A percentile compares a stretch with the other conserved stretches of the same genome.
These are phyloP conservation scores for Acleris emargana DNA, from an alignment of 2,888 invertebrate species.

Conservation along the genomic window DNA sequence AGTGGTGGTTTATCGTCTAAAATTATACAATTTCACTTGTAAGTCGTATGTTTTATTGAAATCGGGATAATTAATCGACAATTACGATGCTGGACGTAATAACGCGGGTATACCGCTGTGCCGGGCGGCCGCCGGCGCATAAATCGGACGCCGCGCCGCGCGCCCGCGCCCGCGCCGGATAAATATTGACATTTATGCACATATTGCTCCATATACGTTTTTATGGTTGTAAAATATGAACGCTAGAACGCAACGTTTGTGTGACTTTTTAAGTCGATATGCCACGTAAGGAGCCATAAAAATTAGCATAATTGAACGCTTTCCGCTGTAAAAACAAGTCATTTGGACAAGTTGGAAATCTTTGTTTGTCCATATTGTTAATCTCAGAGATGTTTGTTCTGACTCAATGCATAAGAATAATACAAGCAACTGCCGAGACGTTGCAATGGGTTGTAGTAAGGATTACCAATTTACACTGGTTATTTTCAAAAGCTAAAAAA, in stretches of 20 bases:
- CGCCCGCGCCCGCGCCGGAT: conserved; percentile 50
- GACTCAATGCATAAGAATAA: conserved; percentile 12
- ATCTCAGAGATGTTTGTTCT: neutral
- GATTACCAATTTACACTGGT: too few species aligned
- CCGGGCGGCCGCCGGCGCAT: conserved; percentile 59
- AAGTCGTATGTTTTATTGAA: conserved; percentile 80
- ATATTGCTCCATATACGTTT: conserved; percentile 83
- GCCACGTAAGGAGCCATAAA: conserved; percentile 72
- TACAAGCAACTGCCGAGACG: neutral
- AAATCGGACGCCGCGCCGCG: conserved; percentile 62
- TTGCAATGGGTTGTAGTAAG: neutral
- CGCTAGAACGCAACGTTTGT: conserved; percentile 66
- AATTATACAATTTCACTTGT: conserved; percentile 79
- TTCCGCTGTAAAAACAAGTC: conserved; percentile 69
- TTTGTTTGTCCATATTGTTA: conserved; percentile 31
- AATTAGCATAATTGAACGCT: conserved; percentile 80
- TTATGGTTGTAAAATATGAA: conserved; percentile 82
- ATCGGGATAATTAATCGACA: conserved; percentile 80
- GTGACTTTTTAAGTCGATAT: conserved; percentile 66
- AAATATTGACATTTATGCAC: conserved; percentile 83
- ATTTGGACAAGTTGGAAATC: conserved; percentile 59
- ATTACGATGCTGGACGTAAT: conserved; percentile 80
- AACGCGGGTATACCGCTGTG: conserved; percentile 77
- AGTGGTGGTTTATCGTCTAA: conserved; percentile 68
- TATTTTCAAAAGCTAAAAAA: too few species aligned